Evolutionary conservation across 2,888 invertebrate species (phyloP).

Genomic region (Glyphotaelius pellucidus): DNA sequence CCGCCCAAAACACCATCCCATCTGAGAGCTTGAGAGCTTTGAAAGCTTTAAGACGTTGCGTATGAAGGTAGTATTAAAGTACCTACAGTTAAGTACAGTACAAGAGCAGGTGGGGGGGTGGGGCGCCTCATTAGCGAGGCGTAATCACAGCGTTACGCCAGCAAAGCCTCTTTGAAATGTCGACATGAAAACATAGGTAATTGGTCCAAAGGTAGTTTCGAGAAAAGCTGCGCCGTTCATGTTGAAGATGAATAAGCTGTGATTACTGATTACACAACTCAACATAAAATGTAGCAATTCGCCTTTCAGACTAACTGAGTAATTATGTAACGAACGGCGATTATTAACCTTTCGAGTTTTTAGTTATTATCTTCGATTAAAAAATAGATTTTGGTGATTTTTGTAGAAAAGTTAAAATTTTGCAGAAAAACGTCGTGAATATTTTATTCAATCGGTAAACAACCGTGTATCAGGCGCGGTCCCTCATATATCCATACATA

Average conservation of each 20-base stretch:
- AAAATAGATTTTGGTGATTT: neutral
- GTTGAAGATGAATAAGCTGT: conserved; percentile 53
- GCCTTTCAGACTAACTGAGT: conserved; percentile 18
- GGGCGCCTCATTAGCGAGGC: conserved; percentile 48
- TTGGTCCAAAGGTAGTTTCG: conserved; percentile 33
- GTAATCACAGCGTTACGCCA: conserved; percentile 46
- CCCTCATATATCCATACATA: too few relatives aligned
- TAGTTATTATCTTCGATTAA: neutral
- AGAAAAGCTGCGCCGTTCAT: conserved; percentile 23
- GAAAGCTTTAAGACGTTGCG: conserved; percentile 32
- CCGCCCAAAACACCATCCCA: neutral
- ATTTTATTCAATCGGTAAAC: too few relatives aligned
- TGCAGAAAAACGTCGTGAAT: neutral
- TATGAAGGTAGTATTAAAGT: neutral
- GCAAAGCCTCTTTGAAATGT: conserved; percentile 43
- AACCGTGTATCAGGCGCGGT: too few relatives aligned
- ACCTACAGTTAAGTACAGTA: neutral
- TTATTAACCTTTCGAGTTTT: neutral
- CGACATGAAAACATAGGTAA: conserved; percentile 37
- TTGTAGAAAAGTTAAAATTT: neutral
- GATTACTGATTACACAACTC: conserved; percentile 54
- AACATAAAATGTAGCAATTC: neutral
- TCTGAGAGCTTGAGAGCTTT: neutral
- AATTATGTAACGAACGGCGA: neutral
- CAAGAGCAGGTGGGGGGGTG: neutral